Conservation (phyloP, 2,888 invertebrate genomes). For the Nymphalis polychloros region DNA sequence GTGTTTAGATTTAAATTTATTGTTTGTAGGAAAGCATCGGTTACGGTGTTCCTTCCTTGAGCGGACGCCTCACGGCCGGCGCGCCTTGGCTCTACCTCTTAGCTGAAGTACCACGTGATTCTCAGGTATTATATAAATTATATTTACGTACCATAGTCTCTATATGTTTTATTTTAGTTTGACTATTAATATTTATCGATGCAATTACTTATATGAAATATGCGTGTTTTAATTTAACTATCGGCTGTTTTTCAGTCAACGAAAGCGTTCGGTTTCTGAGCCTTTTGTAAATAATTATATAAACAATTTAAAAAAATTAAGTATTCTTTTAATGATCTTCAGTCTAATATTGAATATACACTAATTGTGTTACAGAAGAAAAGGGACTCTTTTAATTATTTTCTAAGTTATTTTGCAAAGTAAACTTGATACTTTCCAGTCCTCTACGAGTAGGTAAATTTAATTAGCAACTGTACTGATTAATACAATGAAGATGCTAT, state of each 20-base stretch:
- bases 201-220: neutral
- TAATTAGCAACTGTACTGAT: slow-evolving; percentile 5
- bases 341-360: neutral
- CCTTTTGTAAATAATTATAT: neutral
- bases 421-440: slow-evolving; percentile 17
- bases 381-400: slow-evolving; percentile 21
- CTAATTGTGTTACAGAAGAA: slow-evolving; percentile 12
- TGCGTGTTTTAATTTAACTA: neutral
- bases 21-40: slow-evolving; percentile 60
- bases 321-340: slow-evolving; percentile 12
- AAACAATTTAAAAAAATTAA: neutral
- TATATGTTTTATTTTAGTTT: neutral
- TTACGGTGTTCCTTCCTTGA: slow-evolving; percentile 77
- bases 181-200: neutral
- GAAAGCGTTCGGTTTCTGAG: neutral
- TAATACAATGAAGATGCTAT: neutral
- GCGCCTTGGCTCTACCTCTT: slow-evolving; percentile 71
- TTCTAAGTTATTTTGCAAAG: slow-evolving; percentile 19
- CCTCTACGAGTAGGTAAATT: slow-evolving; percentile 2
- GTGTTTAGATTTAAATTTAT: neutral
- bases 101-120: slow-evolving; percentile 67
- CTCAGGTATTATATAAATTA: slow-evolving; percentile 57
- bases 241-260: neutral
- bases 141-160: neutral
- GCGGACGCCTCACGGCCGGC: slow-evolving; percentile 72